These are phyloP conservation scores for Cheilosia vulpina DNA, from an alignment of 2,888 invertebrate species.

Conservation along the genomic window DNA sequence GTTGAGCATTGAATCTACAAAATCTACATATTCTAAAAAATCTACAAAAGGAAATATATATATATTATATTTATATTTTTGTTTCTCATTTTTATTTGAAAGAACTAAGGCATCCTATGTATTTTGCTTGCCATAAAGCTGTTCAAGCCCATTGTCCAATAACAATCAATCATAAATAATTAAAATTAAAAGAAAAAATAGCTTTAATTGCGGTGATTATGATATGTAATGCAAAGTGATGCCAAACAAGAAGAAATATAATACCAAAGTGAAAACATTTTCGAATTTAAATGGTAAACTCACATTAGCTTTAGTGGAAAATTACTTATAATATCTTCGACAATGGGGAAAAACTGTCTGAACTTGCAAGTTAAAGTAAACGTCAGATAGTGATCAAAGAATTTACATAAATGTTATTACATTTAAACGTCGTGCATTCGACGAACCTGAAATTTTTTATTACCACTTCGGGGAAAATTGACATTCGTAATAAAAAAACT, in stretches of 20 bases:
- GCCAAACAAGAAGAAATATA: slow-evolving; percentile 11
- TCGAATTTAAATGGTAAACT: background rate
- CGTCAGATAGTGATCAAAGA: too few species aligned
- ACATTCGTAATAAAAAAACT: too few species aligned
- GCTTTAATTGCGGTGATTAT: slow-evolving; percentile 8
- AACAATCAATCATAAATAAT: background rate
- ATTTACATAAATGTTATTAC: too few species aligned
- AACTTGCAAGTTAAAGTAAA: too few species aligned
- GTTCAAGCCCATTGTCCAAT: slow-evolving; percentile 35
- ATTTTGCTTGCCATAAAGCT: slow-evolving; percentile 22
- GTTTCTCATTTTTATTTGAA: slow-evolving; percentile 22
- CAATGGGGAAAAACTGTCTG: too few species aligned
- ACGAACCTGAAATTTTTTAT: too few species aligned
- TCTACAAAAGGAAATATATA: slow-evolving; percentile 51
- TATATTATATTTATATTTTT: background rate
- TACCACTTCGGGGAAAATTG: too few species aligned
- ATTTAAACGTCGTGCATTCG: too few species aligned
- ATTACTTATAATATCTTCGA: too few species aligned
- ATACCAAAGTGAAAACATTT: background rate
- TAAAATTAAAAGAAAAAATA: background rate
- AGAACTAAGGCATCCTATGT: slow-evolving; percentile 60
- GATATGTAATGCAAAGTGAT: slow-evolving; percentile 62
- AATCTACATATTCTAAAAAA: slow-evolving; percentile 60
- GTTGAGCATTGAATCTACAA: slow-evolving; percentile 44
- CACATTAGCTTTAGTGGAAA: too few species aligned